Conservation (phyloP, 2,797 vertebrate genomes). For the Girardinus metallicus region DNA sequence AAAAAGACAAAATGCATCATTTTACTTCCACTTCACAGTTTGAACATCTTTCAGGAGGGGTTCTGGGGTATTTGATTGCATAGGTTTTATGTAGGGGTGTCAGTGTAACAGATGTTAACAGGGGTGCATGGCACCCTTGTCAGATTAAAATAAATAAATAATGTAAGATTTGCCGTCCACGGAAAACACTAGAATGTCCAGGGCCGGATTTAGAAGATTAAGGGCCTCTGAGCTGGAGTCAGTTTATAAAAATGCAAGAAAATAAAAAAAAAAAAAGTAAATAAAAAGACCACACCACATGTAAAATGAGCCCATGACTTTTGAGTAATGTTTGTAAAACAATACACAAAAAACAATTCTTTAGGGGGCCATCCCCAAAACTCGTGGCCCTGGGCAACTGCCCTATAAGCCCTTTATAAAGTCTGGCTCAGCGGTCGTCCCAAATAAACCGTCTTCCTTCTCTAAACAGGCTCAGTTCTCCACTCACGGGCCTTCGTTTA, state of each 20-base stretch:
- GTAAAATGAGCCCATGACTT: too few species aligned
- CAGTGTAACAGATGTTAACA: neutral
- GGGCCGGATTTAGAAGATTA: too few species aligned
- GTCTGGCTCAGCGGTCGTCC: neutral
- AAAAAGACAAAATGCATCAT: too few species aligned
- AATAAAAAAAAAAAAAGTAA: neutral
- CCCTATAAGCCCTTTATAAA: too few species aligned
- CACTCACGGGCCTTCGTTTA: constrained; percentile 54
- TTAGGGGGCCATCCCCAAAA: too few species aligned
- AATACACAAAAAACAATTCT: too few species aligned
- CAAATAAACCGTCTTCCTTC: constrained; percentile 14
- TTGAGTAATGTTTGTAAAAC: too few species aligned
- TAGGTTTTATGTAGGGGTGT: neutral
- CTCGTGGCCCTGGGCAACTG: too few species aligned
- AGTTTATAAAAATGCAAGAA: neutral
- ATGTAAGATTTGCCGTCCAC: neutral
- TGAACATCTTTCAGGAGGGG: neutral
- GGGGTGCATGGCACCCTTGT: neutral
- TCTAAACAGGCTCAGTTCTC: neutral
- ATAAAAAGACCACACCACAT: constrained; percentile 2
- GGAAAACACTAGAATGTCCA: too few species aligned
- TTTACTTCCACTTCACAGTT: too few species aligned
- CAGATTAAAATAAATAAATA: too few species aligned
- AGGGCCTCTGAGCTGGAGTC: too few species aligned
- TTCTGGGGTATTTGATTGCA: neutral